phyloP scores from a whole-genome alignment of 2,113 vertebrate species.

The Ailurus styani region DNA sequence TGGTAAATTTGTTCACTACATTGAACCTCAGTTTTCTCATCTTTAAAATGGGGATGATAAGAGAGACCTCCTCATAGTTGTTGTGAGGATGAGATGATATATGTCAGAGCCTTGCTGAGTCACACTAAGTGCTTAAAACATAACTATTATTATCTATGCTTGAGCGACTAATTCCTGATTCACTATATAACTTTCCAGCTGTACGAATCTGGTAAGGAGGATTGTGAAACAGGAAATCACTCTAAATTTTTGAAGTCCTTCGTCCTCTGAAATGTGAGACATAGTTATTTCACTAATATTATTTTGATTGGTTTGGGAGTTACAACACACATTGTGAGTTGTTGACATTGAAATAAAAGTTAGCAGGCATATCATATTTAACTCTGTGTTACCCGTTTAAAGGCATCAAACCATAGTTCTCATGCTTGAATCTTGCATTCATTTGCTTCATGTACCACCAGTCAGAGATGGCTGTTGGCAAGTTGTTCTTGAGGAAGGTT shows the following conservation, averaged over 20 bases:
- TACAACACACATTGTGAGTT: neutral
- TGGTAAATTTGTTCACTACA: neutral
- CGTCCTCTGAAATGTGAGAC: neutral
- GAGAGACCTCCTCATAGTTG: neutral
- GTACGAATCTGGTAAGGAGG: neutral
- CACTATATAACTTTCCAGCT: neutral
- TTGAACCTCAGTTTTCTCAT: neutral
- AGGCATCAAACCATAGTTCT: slow-evolving; percentile 86
- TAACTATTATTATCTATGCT: neutral
- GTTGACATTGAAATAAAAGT: neutral
- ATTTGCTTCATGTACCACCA: slow-evolving; percentile 81
- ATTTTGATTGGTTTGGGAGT: neutral
- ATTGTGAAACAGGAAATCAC: neutral
- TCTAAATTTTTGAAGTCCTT: neutral
- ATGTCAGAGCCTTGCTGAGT: neutral
- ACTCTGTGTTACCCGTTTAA: slow-evolving; percentile 78
- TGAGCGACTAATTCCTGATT: neutral
- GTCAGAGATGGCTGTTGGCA: slow-evolving; percentile 81
- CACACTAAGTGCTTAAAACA: neutral
- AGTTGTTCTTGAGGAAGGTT: slow-evolving; percentile 66
- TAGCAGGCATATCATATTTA: neutral
- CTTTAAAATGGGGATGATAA: neutral
- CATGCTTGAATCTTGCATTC: slow-evolving; percentile 85
- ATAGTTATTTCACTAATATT: neutral
- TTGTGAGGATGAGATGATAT: neutral